A percentile compares a stretch with the other conserved stretches of the same genome.
These are phyloP conservation scores for Sylvia atricapilla DNA, from an alignment of 2,113 vertebrate genomes.

Conservation along the genomic window DNA sequence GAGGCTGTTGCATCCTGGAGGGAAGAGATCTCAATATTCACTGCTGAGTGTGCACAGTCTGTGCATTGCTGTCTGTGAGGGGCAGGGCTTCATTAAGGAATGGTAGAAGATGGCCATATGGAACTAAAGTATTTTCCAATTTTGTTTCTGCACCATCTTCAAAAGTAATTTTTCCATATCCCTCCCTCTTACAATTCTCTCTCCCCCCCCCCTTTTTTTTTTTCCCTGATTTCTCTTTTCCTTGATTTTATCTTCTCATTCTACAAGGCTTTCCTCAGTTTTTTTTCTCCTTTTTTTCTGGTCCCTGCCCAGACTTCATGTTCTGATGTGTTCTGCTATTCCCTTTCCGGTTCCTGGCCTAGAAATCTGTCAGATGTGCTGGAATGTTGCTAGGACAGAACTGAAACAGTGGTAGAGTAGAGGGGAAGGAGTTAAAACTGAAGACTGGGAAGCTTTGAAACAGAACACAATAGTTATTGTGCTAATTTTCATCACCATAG, in stretches of 20 bases:
- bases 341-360: neutral
- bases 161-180: neutral
- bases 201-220: fast-evolving
- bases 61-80: neutral
- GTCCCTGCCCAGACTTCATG: neutral
- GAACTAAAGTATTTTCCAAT: neutral
- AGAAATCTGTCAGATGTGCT: neutral
- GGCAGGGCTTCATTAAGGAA: neutral
- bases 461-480: slow-evolving; percentile 37
- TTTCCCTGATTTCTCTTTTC: neutral
- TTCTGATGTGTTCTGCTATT: neutral
- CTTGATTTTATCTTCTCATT: neutral
- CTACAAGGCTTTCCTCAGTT: neutral
- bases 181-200: neutral
- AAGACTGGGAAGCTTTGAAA: neutral
- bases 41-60: neutral
- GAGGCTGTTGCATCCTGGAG: neutral
- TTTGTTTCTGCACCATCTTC: neutral
- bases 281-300: neutral
- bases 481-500: slow-evolving; percentile 31
- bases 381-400: neutral
- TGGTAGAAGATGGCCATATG: neutral
- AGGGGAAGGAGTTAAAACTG: neutral
- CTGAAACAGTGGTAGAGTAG: neutral
- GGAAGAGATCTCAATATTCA: neutral